Evolutionary conservation across 2,113 vertebrate genomes (phyloP).

Genomic region (Isichthys henryi): DNA sequence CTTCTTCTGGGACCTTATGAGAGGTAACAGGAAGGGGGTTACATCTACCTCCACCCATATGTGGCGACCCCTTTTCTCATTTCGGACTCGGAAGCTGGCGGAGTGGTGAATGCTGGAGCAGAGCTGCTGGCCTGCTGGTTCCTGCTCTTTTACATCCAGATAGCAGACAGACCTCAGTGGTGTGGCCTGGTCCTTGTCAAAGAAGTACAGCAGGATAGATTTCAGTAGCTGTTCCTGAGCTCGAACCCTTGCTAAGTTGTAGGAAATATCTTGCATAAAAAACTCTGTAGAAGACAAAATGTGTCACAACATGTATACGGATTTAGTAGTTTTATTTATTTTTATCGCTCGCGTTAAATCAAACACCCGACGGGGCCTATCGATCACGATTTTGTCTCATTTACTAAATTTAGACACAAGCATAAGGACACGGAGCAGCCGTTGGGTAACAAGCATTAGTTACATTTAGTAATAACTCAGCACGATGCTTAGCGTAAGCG

Average conservation of each 20-base stretch:
- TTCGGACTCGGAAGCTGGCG: constrained; percentile 54
- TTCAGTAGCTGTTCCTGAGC: constrained; percentile 74
- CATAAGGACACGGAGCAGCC: background rate
- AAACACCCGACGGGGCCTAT: background rate
- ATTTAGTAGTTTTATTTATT: background rate
- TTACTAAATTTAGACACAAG: background rate
- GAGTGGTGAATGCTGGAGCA: constrained; percentile 47
- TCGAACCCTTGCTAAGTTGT: constrained; percentile 75
- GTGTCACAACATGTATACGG: background rate
- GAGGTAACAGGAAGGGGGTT: constrained; percentile 71
- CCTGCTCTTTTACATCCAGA: constrained; percentile 57
- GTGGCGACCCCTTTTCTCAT: constrained; percentile 42
- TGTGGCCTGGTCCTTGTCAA: constrained; percentile 48
- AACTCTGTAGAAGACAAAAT: constrained; percentile 49
- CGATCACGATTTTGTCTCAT: background rate
- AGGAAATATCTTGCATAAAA: constrained; percentile 72
- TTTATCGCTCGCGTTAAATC: background rate
- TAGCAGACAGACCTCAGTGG: constrained; percentile 57
- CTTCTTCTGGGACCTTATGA: constrained; percentile 61
- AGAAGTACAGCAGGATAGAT: constrained; percentile 78
- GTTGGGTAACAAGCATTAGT: background rate
- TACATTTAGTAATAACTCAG: background rate
- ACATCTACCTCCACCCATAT: constrained; percentile 81
- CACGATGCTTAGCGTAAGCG: background rate
- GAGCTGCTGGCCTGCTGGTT: constrained; percentile 36